Percentiles rank a stretch among this genome's conserved stretches.
Conservation (phyloP, 2,113 vertebrate genomes). For the Nothocercus julius region DNA sequence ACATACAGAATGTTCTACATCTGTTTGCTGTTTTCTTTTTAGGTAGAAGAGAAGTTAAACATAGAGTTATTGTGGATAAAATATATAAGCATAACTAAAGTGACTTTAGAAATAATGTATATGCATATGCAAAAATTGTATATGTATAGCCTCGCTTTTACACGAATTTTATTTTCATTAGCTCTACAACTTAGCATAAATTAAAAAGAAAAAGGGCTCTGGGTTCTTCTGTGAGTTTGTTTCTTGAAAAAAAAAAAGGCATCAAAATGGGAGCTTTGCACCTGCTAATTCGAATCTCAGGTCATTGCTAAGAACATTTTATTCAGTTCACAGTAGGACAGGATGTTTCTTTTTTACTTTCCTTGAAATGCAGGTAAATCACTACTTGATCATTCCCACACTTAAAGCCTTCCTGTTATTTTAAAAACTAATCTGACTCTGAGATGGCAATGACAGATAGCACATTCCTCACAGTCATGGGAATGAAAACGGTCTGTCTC, state of each 20-base stretch:
- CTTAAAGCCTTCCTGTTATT: not conserved
- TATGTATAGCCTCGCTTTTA: not conserved
- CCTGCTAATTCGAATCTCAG: not conserved
- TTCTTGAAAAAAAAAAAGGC: not conserved
- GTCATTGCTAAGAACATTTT: not conserved
- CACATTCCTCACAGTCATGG: not conserved
- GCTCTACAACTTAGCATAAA: not conserved
- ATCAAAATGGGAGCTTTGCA: rapidly evolving
- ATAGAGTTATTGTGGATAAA: not conserved
- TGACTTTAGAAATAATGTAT: not conserved
- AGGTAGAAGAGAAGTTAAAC: not conserved
- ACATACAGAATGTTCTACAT: not conserved
- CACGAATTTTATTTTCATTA: not conserved
- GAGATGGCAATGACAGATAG: not conserved
- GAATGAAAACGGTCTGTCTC: not conserved
- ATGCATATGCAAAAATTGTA: not conserved
- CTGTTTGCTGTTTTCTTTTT: not conserved
- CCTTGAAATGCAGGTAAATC: not conserved
- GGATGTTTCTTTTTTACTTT: not conserved
- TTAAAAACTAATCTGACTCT: not conserved
- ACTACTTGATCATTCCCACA: not conserved
- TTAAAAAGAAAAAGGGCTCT: not conserved
- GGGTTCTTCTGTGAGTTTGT: not conserved
- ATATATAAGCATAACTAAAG: not conserved
- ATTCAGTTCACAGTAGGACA: not conserved